Evolutionary conservation across 2,797 vertebrate genomes (phyloP).

Genomic region (Urophycis tenuis): DNA sequence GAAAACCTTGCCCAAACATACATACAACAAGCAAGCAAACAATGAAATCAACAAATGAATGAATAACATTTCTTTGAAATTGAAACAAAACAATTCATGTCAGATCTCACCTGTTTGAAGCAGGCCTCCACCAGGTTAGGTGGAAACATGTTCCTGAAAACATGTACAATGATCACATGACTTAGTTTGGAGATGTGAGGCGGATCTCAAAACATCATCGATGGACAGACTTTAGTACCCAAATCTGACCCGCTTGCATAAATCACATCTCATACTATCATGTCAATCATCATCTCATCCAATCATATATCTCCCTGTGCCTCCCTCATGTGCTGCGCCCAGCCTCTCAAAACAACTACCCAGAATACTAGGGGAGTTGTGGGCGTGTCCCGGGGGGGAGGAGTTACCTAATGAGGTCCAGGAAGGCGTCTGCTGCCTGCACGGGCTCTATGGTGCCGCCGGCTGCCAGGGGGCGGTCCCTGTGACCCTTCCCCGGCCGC

Average conservation of each 20-base stretch:
- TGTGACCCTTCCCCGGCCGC: slow-evolving; percentile 84
- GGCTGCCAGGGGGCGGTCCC: slow-evolving; percentile 73
- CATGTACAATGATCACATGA: slow-evolving; percentile 7
- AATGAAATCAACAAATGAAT: not conserved
- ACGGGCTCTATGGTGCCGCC: slow-evolving; percentile 80
- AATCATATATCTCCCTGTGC: not conserved
- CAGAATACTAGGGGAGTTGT: not conserved
- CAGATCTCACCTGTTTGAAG: slow-evolving; percentile 93
- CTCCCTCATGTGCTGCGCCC: too few species aligned
- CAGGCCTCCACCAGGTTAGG: slow-evolving; percentile 95
- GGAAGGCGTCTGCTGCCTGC: slow-evolving; percentile 87
- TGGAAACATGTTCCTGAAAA: slow-evolving; percentile 94
- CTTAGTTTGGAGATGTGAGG: not conserved
- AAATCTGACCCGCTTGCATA: not conserved
- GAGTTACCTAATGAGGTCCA: slow-evolving; percentile 83
- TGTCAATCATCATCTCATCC: not conserved
- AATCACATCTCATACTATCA: not conserved
- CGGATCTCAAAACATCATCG: not conserved
- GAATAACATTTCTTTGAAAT: not conserved
- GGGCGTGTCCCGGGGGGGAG: not conserved
- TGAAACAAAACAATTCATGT: too few species aligned
- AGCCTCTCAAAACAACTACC: not conserved
- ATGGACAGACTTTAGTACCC: not conserved
- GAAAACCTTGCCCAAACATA: not conserved
- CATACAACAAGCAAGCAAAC: not conserved